Conservation (phyloP, 2,797 vertebrate genomes). For the Enteromius viviparus region DNA sequence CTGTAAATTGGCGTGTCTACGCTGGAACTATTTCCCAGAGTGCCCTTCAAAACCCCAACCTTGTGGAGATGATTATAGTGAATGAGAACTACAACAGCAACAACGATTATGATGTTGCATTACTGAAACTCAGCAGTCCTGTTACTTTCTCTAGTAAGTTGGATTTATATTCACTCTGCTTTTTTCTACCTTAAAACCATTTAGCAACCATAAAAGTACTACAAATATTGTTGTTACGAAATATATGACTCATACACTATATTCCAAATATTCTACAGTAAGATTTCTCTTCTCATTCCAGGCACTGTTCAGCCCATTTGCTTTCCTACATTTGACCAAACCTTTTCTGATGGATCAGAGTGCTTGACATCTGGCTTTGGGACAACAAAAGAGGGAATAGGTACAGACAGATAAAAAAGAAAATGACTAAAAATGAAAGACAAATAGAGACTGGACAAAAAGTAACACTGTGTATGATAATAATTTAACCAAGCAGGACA, state of each 20-base stretch:
- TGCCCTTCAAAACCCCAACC: slow-evolving; percentile 63
- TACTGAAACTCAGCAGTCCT: slow-evolving; percentile 78
- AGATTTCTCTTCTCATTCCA: slow-evolving; percentile 63
- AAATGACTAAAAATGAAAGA: background rate
- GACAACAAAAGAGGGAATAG: slow-evolving; percentile 63
- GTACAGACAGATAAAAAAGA: slow-evolving; percentile 54
- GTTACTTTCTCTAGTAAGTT: slow-evolving; percentile 70
- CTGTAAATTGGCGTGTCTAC: slow-evolving; percentile 80
- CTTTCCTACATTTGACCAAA: slow-evolving; percentile 81
- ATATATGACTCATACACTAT: background rate
- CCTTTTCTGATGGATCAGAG: slow-evolving; percentile 69
- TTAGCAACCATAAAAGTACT: background rate
- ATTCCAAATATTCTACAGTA: background rate
- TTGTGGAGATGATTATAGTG: slow-evolving; percentile 80
- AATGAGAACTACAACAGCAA: slow-evolving; percentile 79
- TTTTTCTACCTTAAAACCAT: background rate
- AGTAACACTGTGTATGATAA: no score
- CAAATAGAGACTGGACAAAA: background rate
- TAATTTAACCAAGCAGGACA: background rate
- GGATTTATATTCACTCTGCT: background rate
- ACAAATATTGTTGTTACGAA: background rate
- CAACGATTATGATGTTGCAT: slow-evolving; percentile 84
- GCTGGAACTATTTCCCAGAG: slow-evolving; percentile 77
- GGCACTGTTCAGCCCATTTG: slow-evolving; percentile 85
- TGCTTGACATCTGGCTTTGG: slow-evolving; percentile 93